phyloP scores from a whole-genome alignment of 2,113 vertebrate species.

The Bucco capensis region DNA sequence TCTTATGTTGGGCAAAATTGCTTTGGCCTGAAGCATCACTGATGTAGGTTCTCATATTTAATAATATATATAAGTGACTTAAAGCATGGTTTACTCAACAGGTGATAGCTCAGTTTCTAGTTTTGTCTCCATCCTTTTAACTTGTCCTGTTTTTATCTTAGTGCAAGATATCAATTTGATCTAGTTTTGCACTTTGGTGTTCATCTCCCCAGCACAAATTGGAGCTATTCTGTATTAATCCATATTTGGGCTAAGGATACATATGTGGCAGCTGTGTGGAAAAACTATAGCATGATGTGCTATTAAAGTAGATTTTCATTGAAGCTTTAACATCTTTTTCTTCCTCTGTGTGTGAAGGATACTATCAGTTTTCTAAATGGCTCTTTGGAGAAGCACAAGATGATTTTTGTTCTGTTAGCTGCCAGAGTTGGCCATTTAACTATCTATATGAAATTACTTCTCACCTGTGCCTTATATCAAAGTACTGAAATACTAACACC shows the following conservation, averaged over 20 bases:
- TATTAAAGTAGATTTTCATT: neutral
- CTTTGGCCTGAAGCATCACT: neutral
- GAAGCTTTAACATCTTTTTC: neutral
- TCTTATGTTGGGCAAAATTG: neutral
- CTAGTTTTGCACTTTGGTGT: constrained; percentile 26
- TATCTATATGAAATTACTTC: neutral
- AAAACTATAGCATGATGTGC: neutral
- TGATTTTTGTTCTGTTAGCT: neutral
- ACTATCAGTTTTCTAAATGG: neutral
- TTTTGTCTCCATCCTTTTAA: constrained; percentile 22
- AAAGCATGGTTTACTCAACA: neutral
- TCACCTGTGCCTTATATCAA: neutral
- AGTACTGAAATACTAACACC: neutral
- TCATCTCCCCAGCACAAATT: neutral
- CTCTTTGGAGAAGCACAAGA: neutral
- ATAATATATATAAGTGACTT: neutral
- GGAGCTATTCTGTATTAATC: neutral
- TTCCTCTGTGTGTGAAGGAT: neutral
- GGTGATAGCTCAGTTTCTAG: neutral
- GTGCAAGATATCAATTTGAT: neutral
- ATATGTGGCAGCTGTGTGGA: neutral
- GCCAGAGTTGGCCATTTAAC: neutral
- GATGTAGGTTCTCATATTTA: neutral
- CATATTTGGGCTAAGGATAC: neutral
- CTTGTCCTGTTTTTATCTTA: constrained; percentile 16